A percentile compares a stretch with the other conserved stretches of the same genome.
Evolutionary conservation across 2,113 vertebrate genomes (phyloP).

Genomic region (Eurystomus gularis): DNA sequence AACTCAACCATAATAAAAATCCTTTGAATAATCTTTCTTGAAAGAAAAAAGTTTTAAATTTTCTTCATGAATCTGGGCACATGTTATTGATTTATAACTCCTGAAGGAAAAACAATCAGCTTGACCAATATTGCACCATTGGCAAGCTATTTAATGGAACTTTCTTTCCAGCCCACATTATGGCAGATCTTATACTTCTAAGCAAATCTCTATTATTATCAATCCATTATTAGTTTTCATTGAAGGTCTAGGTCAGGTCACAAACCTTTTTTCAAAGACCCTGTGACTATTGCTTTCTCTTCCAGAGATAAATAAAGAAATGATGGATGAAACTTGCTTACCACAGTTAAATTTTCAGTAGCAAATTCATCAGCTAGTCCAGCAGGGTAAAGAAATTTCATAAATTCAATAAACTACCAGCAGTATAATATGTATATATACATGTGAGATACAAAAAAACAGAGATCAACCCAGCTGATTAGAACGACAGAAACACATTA

Average conservation of each 20-base stretch:
- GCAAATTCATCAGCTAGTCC: not conserved
- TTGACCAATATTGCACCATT: not conserved
- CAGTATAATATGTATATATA: not conserved
- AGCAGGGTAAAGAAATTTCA: not conserved
- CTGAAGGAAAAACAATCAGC: not conserved
- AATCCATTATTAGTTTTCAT: conserved; percentile 22
- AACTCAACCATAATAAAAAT: not conserved
- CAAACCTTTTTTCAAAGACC: not conserved
- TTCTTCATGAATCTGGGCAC: not conserved
- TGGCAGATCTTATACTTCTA: not conserved
- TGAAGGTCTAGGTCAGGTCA: not conserved
- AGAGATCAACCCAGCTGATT: not conserved
- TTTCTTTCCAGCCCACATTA: not conserved
- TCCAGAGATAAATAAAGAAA: conserved; percentile 35
- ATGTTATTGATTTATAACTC: not conserved
- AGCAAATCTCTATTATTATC: not conserved
- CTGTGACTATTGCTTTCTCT: not conserved
- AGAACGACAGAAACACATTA: not conserved
- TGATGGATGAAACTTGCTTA: conserved; percentile 25
- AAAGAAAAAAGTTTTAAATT: not conserved
- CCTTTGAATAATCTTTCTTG: not conserved
- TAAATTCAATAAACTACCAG: conserved; percentile 2
- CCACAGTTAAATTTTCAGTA: not conserved
- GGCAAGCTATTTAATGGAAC: conserved; percentile 1
- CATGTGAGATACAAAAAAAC: not conserved